Base-by-base conservation (phyloP, 2,113 vertebrate genomes). In the Lycaon pictus region DNA sequence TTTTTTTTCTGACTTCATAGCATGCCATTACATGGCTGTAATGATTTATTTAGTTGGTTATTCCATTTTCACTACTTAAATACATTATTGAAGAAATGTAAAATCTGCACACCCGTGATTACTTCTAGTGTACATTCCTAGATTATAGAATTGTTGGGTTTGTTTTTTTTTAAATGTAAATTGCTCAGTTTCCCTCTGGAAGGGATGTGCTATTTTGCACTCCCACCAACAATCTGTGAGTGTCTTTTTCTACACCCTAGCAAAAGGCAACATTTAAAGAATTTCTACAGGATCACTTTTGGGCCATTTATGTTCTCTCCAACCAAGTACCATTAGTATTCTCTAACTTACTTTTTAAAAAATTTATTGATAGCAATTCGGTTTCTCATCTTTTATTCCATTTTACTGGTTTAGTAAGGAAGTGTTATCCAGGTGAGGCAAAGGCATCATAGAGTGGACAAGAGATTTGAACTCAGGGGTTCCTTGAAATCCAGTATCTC, bases 61-160 rank as follows among this genome's bases (percentile, higher is more conserved):
- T 67, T 87, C 51, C 19, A 15, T 74, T 90, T 94, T 83, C 81
- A 83, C 85, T 83, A 65, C 77, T 88, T 93, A 76, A 97, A 90
- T 37, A 85, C 51, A 22, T 82, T 92, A 27, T 83, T 95, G 60
- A 37, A 89, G 65, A 95, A 88, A 72, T 87, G 43, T 80, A 79
- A 96, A 94, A 72, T 86, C 25, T 94, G 63, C 63, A 82, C 85
- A 58, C 69, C 79, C 22, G 20, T 53, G n/a, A 72, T 95, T 58
- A 83, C 81, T 96, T 95, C 53, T 95, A 93, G 72, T 92, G 79
- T 92, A 77, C 23, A 74, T 95, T 81, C 56, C 77, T 86, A 94
- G 83, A 58, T 92, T 53, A 81, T 94, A 83, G 67, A 87, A 48
- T 93, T 90, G 65, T 86, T 71, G 85, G 15, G 7, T 65, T 90